phyloP scores from a whole-genome alignment of 2,113 vertebrate genomes.

The Sturnira hondurensis region DNA sequence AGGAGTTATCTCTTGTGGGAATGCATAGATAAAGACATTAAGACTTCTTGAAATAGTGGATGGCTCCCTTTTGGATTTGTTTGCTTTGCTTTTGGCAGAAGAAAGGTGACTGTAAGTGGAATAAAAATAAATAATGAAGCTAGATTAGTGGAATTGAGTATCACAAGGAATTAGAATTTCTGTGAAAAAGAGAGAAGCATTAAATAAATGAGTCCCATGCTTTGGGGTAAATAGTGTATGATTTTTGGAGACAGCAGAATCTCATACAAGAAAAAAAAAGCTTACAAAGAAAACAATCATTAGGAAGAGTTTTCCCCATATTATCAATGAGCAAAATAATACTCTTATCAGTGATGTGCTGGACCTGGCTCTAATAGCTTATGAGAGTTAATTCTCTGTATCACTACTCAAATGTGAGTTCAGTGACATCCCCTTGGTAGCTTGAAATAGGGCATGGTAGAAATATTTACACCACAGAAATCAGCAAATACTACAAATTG shows the following conservation, averaged over 20 bases:
- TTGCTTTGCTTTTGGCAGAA: neutral
- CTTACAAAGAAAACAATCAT: neutral
- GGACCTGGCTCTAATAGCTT: neutral
- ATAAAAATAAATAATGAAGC: neutral
- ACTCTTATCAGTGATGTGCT: neutral
- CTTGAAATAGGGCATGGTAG: neutral
- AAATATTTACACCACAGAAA: neutral
- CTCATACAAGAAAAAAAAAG: neutral
- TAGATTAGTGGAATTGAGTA: neutral
- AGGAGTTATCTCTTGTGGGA: neutral
- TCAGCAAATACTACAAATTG: slow-evolving; percentile 6
- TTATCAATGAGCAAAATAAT: neutral
- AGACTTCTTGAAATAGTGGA: neutral
- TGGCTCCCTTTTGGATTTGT: neutral
- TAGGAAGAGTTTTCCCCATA: neutral
- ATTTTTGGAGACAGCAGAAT: neutral
- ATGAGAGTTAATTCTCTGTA: neutral
- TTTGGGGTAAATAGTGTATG: neutral
- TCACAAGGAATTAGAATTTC: neutral
- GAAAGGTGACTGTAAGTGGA: neutral
- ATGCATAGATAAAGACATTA: neutral
- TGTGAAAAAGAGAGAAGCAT: neutral
- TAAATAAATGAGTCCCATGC: neutral
- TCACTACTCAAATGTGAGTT: neutral
- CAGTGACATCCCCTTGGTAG: neutral